phyloP scores from a whole-genome alignment of 92 coral and sea anemone genomes.

The Phenganax subtilis region DNA sequence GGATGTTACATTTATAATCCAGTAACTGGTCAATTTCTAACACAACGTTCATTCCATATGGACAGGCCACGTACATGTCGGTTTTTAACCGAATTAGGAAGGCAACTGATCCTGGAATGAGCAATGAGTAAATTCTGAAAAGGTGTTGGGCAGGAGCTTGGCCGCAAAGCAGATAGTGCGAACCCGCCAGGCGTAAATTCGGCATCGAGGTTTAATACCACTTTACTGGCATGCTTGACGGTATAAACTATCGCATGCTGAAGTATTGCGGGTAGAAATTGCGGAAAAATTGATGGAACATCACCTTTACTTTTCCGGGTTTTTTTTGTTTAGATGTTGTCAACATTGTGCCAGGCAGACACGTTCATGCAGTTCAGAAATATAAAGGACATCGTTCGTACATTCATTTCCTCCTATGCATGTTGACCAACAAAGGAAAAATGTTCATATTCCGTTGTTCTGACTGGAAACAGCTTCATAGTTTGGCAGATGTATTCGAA shows the following conservation, averaged over 20 bases:
- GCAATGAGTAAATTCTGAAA: too few species aligned
- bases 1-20: too few species aligned
- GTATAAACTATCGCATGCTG: neutral
- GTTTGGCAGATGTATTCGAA: neutral
- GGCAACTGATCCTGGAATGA: too few species aligned
- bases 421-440: neutral
- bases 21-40: too few species aligned
- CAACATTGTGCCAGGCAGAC: slow-evolving; percentile 6
- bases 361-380: neutral
- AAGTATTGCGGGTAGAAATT: neutral
- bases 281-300: neutral
- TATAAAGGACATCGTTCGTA: neutral
- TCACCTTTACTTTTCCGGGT: neutral
- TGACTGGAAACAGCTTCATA: neutral
- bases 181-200: too few species aligned
- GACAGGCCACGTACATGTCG: too few species aligned
- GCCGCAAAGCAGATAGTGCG: too few species aligned
- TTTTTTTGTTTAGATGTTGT: neutral
- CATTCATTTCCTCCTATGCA: neutral
- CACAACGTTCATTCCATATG: too few species aligned
- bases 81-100: too few species aligned
- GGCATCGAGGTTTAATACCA: too few species aligned
- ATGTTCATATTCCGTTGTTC: neutral
- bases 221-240: too few species aligned
- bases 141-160: too few species aligned